Percentiles rank a stretch among this genome's conserved stretches.
phyloP scores from a whole-genome alignment of 2,113 vertebrate species.

The Ceuthmochares aereus region DNA sequence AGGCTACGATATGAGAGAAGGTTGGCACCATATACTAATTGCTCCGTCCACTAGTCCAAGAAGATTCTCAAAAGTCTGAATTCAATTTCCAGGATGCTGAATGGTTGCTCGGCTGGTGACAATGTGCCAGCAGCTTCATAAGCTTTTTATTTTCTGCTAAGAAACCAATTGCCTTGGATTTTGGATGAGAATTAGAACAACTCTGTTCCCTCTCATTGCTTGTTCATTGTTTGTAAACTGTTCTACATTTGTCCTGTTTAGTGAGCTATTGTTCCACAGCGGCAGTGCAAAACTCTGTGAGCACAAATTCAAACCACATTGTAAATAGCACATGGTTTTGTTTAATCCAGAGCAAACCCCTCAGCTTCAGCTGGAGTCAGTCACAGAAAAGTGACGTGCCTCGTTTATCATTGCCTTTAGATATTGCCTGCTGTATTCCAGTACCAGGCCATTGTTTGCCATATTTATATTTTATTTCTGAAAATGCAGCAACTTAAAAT shows the following conservation, averaged over 20 bases:
- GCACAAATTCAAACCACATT: conserved; percentile 54
- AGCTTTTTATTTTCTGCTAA: background rate
- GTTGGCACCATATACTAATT: background rate
- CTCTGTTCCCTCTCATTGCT: conserved; percentile 41
- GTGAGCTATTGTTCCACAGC: conserved; percentile 48
- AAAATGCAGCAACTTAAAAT: background rate
- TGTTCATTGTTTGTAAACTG: conserved; percentile 46
- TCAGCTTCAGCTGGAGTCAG: background rate
- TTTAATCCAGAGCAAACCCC: background rate
- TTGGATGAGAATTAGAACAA: conserved; percentile 1
- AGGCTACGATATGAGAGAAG: background rate
- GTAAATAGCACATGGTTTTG: conserved; percentile 44
- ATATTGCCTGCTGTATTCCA: background rate
- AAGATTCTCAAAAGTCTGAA: conserved; percentile 60
- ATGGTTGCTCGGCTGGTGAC: conserved; percentile 18
- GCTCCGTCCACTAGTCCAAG: background rate
- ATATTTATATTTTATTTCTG: background rate
- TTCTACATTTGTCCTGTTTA: conserved; percentile 1
- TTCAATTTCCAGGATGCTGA: conserved; percentile 48
- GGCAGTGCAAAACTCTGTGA: background rate
- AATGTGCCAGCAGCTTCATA: conserved; percentile 43
- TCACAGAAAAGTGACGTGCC: background rate
- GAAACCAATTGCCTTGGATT: background rate
- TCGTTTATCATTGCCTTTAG: background rate
- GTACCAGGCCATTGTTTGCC: background rate